Conservation (phyloP, 2,888 invertebrate genomes). For the Lasioglossum vierecki region DNA sequence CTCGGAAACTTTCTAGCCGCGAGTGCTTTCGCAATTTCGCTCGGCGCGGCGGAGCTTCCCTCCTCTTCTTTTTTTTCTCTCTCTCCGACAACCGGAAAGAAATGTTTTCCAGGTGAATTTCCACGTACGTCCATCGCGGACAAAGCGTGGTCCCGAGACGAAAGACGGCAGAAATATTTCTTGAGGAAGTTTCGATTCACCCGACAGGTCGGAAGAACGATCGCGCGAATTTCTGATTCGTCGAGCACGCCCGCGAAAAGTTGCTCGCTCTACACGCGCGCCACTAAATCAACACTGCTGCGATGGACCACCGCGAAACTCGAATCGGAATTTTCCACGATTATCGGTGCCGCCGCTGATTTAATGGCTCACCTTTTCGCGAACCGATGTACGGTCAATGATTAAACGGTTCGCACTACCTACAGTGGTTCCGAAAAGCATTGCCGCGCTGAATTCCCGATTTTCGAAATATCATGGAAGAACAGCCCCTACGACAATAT, state of each 20-base stretch:
- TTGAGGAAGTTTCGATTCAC: conserved; percentile 67
- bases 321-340: conserved; percentile 38
- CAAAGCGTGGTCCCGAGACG: neutral
- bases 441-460: neutral
- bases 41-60: neutral
- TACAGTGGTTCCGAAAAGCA: neutral
- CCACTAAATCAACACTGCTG: conserved; percentile 56
- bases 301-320: conserved; percentile 9
- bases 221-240: conserved; percentile 65
- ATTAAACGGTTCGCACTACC: neutral
- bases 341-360: conserved; percentile 46
- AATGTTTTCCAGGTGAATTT: conserved; percentile 71
- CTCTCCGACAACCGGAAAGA: conserved; percentile 66
- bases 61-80: neutral
- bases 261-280: conserved; percentile 49
- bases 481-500: too few species aligned
- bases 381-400: neutral
- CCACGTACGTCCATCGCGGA: conserved; percentile 34
- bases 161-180: conserved; percentile 65
- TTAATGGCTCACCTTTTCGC: conserved; percentile 31
- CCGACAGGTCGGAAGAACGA: conserved; percentile 66
- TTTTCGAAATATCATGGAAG: neutral
- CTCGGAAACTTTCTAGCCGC: conserved; percentile 61
- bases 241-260: conserved; percentile 47
- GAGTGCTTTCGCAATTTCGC: conserved; percentile 30